Evolutionary conservation across 2,797 vertebrate species (phyloP).

Genomic region (Chaetodon trifasciatus): DNA sequence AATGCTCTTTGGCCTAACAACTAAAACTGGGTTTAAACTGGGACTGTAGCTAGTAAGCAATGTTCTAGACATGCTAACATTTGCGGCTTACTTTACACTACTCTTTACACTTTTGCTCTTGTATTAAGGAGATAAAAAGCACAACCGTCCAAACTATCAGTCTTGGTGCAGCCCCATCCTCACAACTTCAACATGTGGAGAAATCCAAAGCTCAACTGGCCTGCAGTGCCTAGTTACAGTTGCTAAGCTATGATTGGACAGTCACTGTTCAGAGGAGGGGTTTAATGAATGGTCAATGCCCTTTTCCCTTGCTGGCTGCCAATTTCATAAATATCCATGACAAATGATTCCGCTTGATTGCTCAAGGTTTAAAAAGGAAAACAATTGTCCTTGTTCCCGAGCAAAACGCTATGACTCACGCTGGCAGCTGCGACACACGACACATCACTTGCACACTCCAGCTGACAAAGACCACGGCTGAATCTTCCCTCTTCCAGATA

Average conservation of each 20-base stretch:
- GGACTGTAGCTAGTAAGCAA: not conserved
- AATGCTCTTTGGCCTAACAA: not conserved
- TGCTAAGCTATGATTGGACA: not conserved
- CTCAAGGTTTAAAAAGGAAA: not conserved
- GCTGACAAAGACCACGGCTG: constrained; percentile 20
- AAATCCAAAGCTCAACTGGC: not conserved
- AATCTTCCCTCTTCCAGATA: constrained; percentile 28
- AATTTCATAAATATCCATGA: constrained; percentile 5
- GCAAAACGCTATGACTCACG: constrained; percentile 7
- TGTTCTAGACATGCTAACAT: not conserved
- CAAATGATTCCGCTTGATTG: not conserved
- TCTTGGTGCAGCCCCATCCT: not conserved
- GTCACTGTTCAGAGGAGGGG: not conserved
- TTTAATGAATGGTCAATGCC: not conserved
- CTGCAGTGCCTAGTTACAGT: not conserved
- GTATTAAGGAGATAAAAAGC: not conserved
- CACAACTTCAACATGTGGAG: not conserved
- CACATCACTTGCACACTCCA: constrained; percentile 28
- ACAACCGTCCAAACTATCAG: not conserved
- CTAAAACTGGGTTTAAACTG: not conserved
- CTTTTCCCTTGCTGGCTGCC: not conserved
- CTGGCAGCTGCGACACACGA: not conserved
- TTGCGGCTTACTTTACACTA: not conserved
- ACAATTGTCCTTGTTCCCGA: not conserved
- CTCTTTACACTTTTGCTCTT: not conserved